Conservation (phyloP, 2,797 vertebrate species). For the Meriones psammophilus region DNA sequence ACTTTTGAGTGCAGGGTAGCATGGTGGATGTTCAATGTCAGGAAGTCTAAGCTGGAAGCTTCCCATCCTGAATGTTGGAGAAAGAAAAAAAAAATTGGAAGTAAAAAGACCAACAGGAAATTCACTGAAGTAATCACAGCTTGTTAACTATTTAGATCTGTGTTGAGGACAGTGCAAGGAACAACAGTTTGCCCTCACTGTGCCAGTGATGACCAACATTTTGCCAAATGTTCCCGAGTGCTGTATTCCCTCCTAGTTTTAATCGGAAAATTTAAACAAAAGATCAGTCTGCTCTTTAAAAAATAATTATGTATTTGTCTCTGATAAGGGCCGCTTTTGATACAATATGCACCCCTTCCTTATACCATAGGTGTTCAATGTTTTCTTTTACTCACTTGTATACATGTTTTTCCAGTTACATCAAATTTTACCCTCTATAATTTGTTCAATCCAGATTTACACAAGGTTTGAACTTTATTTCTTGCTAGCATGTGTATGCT, state of each 20-base stretch:
- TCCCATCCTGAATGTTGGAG: not conserved
- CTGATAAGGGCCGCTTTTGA: not conserved
- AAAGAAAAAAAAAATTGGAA: slow-evolving; percentile 21
- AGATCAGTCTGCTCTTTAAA: not conserved
- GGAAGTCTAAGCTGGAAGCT: not conserved
- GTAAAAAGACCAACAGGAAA: not conserved
- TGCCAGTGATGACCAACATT: not conserved
- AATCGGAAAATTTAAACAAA: slow-evolving; percentile 25
- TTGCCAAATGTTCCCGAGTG: not conserved
- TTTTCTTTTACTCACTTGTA: not conserved
- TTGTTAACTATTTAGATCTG: slow-evolving; percentile 47
- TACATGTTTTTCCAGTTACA: not conserved
- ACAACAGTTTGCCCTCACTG: not conserved
- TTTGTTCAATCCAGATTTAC: not conserved
- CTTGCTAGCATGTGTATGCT: not conserved
- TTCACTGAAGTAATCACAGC: not conserved
- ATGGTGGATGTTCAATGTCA: not conserved
- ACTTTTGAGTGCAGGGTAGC: not conserved
- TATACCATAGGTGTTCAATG: not conserved
- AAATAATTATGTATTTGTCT: not conserved
- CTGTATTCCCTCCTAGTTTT: not conserved
- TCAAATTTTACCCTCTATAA: not conserved
- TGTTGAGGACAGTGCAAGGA: not conserved
- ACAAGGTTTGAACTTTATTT: not conserved
- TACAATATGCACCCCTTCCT: not conserved